A percentile compares a stretch with the other conserved stretches of the same genome.
phyloP scores from a whole-genome alignment of 2,888 invertebrate species.

The Gymnosoma rotundatum region DNA sequence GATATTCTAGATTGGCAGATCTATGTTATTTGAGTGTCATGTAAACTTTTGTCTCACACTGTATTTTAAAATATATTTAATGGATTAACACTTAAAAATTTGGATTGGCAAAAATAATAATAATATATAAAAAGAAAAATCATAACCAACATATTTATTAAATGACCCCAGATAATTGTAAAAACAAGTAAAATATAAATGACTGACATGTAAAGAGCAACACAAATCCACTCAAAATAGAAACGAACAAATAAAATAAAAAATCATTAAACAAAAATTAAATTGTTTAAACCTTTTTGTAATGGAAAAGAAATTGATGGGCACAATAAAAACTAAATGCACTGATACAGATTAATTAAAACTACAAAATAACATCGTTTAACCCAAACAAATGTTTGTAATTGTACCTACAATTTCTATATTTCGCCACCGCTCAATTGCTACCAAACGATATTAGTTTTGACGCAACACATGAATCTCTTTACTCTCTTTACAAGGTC shows the following conservation, averaged over 20 bases:
- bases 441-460: not conserved
- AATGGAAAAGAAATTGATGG: not conserved
- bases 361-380: not conserved
- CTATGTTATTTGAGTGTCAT: no score
- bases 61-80: not conserved
- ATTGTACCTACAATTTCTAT: no score
- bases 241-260: not conserved
- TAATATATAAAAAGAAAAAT: not conserved
- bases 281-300: constrained; percentile 1
- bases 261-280: not conserved
- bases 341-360: not conserved
- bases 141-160: constrained; percentile 6
- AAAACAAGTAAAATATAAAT: no score
- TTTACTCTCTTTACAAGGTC: not conserved
- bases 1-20: no score
- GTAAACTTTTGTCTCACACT: no score
- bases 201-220: not conserved
- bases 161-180: not conserved
- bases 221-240: constrained; percentile 18
- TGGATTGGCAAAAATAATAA: not conserved
- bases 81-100: constrained; percentile 22
- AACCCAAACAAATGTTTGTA: not conserved
- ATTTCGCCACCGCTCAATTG: no score
- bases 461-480: not conserved
- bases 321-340: not conserved